phyloP scores from a whole-genome alignment of 2,113 vertebrate species.

The Fulica atra region DNA sequence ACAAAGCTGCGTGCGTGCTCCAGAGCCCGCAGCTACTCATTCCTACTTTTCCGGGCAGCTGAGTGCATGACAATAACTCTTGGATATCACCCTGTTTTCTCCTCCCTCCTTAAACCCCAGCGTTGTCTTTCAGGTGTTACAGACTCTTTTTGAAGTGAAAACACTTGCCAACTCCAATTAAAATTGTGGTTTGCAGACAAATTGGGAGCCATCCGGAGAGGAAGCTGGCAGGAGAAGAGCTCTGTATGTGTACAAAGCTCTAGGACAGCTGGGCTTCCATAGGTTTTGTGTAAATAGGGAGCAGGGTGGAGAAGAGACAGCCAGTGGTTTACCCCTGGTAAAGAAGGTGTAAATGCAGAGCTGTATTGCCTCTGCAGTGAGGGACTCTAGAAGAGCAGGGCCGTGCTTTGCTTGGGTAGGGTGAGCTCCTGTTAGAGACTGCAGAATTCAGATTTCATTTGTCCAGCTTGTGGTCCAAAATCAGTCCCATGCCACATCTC shows the following conservation, averaged over 20 bases:
- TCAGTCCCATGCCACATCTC: neutral
- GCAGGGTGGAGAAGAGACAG: neutral
- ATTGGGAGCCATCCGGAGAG: slow-evolving; percentile 49
- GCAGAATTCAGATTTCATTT: accelerated
- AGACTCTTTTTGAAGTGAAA: slow-evolving; percentile 26
- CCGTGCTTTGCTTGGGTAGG: neutral
- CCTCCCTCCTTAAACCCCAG: slow-evolving; percentile 15
- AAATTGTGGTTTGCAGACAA: slow-evolving; percentile 63
- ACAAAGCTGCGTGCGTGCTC: neutral
- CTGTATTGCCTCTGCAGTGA: neutral
- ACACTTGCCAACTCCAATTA: slow-evolving; percentile 39
- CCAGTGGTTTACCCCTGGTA: neutral
- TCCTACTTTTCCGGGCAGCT: slow-evolving; percentile 1
- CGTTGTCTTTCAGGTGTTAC: slow-evolving; percentile 47
- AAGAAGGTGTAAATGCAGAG: neutral
- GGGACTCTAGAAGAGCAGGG: neutral
- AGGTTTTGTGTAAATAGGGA: neutral
- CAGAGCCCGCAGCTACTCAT: slow-evolving; percentile 50
- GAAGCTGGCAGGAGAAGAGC: neutral
- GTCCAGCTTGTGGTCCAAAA: accelerated
- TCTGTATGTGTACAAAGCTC: accelerated
- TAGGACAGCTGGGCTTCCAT: neutral
- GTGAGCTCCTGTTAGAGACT: neutral
- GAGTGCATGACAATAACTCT: slow-evolving; percentile 15
- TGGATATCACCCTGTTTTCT: slow-evolving; percentile 43